Evolutionary conservation across 2,113 vertebrate genomes (phyloP).

Genomic region (Antennarius striatus): DNA sequence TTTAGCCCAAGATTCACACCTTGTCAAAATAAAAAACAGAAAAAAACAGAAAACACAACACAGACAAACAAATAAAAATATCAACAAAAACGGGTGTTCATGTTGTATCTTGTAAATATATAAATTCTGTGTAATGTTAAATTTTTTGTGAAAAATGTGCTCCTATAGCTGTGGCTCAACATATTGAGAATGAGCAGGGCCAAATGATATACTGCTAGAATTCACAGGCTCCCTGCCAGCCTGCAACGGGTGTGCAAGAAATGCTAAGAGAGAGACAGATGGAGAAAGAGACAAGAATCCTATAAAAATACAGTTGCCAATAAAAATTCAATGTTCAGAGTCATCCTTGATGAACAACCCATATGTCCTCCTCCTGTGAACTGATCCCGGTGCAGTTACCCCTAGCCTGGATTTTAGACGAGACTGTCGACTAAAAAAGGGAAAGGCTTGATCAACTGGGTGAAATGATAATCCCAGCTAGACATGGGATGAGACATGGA

Average conservation of each 20-base stretch:
- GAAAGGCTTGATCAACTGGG: slow-evolving; percentile 69
- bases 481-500: slow-evolving; percentile 34
- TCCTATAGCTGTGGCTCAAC: background rate
- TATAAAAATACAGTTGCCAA: slow-evolving; percentile 27
- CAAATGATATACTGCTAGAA: background rate
- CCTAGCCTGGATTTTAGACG: slow-evolving; percentile 28
- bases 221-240: slow-evolving; percentile 3
- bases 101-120: too few relatives aligned
- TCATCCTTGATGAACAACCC: slow-evolving; percentile 60
- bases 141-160: background rate
- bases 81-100: too few relatives aligned
- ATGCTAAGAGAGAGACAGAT: slow-evolving; percentile 14
- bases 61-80: too few relatives aligned
- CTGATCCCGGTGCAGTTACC: slow-evolving; percentile 44
- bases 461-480: slow-evolving; percentile 68
- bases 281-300: slow-evolving; percentile 5
- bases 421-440: slow-evolving; percentile 72
- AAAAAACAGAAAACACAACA: too few relatives aligned
- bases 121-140: background rate
- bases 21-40: too few relatives aligned
- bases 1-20: too few relatives aligned
- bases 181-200: background rate
- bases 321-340: slow-evolving; percentile 40
- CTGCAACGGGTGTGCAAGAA: background rate
- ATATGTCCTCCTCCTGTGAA: slow-evolving; percentile 43